phyloP scores from a whole-genome alignment of 2,888 invertebrate genomes.

The Dione juno region DNA sequence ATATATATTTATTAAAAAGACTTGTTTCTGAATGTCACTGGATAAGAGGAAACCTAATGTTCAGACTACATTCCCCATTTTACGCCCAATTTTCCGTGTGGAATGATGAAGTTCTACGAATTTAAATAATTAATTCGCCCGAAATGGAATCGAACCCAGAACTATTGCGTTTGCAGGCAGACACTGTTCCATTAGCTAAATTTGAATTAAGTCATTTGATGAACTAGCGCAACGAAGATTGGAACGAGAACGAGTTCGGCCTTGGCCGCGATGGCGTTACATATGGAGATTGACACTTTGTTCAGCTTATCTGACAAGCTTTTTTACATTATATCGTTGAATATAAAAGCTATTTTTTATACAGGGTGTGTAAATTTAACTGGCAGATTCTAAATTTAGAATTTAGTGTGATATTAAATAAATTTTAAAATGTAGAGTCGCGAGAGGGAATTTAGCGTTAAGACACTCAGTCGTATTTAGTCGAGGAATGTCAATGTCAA shows the following conservation, averaged over 20 bases:
- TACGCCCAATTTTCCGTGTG: too few species aligned
- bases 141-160: too few species aligned
- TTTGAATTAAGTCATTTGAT: conserved; percentile 12
- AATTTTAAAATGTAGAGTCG: not conserved
- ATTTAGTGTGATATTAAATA: too few species aligned
- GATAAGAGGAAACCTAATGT: too few species aligned
- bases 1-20: too few species aligned
- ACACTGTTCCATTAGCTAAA: not conserved
- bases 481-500: too few species aligned
- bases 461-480: not conserved
- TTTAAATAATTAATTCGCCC: too few species aligned
- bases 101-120: too few species aligned
- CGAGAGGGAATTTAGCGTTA: not conserved
- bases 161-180: too few species aligned
- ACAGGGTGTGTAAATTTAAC: not conserved
- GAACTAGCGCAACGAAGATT: not conserved
- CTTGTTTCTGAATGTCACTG: too few species aligned
- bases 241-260: conserved; percentile 6
- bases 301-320: not conserved
- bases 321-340: not conserved
- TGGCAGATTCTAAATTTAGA: too few species aligned
- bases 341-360: not conserved
- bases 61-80: too few species aligned
- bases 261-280: conserved; percentile 14
- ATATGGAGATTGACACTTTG: not conserved